Percentiles rank a stretch among this genome's conserved stretches.
Conservation (phyloP, 2,888 invertebrate genomes). For the Halocaridina rubra region DNA sequence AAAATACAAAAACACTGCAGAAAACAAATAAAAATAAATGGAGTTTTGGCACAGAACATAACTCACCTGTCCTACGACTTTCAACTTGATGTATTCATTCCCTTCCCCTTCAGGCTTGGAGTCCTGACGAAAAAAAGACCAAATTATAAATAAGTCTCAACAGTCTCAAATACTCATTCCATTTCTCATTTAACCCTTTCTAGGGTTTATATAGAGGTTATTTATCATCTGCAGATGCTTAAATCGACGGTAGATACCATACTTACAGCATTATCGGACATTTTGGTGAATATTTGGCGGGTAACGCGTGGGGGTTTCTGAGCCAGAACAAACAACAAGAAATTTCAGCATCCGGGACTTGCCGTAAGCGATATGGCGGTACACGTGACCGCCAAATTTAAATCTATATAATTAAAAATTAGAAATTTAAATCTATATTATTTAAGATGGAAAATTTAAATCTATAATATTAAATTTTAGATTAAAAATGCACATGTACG, state of each 20-base stretch:
- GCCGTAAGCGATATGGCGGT: too few species aligned
- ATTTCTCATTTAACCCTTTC: neutral
- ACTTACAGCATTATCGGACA: slow-evolving; percentile 59
- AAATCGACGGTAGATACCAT: neutral
- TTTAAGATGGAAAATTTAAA: too few species aligned
- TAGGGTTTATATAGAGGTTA: neutral
- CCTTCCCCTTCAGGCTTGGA: slow-evolving; percentile 64
- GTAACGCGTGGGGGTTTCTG: slow-evolving; percentile 54
- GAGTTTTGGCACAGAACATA: neutral
- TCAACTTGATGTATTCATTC: slow-evolving; percentile 77
- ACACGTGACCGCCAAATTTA: too few species aligned
- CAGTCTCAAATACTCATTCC: neutral
- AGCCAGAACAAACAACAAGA: too few species aligned
- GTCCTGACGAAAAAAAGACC: slow-evolving; percentile 46
- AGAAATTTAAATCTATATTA: too few species aligned
- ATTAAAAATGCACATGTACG: too few species aligned
- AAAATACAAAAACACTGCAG: neutral
- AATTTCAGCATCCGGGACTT: too few species aligned
- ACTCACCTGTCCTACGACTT: slow-evolving; percentile 76
- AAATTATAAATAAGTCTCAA: neutral
- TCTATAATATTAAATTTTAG: too few species aligned
- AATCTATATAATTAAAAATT: too few species aligned
- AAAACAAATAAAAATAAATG: neutral
- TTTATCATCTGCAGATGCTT: neutral
- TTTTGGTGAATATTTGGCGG: slow-evolving; percentile 23